Base-by-base conservation (phyloP, 2,113 vertebrate genomes). In the Rattus rattus region DNA sequence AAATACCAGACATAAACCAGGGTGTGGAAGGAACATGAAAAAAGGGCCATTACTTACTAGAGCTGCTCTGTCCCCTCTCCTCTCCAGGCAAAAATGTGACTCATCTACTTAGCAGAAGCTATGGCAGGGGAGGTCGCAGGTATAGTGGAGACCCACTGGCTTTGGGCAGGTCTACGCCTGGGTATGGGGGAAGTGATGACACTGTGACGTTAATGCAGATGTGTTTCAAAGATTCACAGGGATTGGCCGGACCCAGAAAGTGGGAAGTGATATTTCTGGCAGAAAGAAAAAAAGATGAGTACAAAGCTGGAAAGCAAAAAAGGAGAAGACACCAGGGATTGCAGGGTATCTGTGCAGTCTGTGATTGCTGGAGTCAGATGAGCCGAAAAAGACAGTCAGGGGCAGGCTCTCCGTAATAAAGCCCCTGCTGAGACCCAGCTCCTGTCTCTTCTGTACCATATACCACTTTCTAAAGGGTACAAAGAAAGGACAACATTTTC, bases 101-200 rank as follows among this genome's bases (percentile, higher is more conserved):
- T 70, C 2, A 43, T 10, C 5, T 6, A 22, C 26, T 95, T 6
- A 30, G 1, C 28, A 56, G 22, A 36, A 69, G 63, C 39, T 54
- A 16, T 0, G 0, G 8, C 7, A 17, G 0, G 14, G 17, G 54
- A 73, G 6, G 33, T 5, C 5, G 33, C 19, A 33, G 33, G 72
- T 56, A 77, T 2, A 10, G 47, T 7, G 26, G 26, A n/a, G 59
- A 9, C 26, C n/a, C 36, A 16, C 54, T 67, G 17, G 36, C 69
- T 75, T 28, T 65, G 24, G 6, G 7, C 43, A 76, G 56, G 61
- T 69, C 9, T 80, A 33, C 65, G 33, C 67, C 33, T 89, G n/a
- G 9, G 36, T 63, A 61, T 56, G 20, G 79, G 95, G 89, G 67
- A 83, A 86, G 33, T 0, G 11, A 52, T 11, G 24, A 39, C 54